Base-by-base conservation (phyloP, 2,888 invertebrate genomes). In the Pseudococcus longispinus region DNA sequence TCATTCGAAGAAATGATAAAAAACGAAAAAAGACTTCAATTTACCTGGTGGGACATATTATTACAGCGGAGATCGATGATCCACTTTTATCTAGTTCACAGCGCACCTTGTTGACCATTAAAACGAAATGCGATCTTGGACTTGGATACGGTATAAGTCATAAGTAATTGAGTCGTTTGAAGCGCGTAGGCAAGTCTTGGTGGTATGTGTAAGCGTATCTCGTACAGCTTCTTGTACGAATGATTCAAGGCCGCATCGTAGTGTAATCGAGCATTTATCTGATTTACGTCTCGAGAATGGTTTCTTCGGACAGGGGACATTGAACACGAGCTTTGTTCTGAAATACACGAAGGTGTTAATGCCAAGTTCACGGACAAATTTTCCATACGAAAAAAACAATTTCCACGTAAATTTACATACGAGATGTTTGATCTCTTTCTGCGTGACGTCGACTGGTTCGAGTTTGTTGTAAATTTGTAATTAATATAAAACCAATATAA, bases 21-120 rank as follows among this genome's bases (percentile, higher is more conserved):
- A 37, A 2, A 5, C 37, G 5, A 37, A 37, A 37, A 37, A 37
- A 2, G 0, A 5, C 0, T 37, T 4, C 37, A 37, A 37, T 37
- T 37, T 37, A 37, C 37, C 37, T 37, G 4, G 2, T 9, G 5
- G 37, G 37, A 37, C 37, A 37, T 37, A 5, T 37, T 4, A 0
- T 9, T 3, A 11, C 44, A 1, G 15, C 1, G 3, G 44, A 46
- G 1, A 46, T 15, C 44, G 20, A 65, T 65, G 65, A 26, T 26
- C 65, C 26, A 65, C 23, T 65, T 65, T 65, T 26, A 51, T 65
- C 65, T 65, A 65, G 65, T 65, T 26, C 65, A 65, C 26, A 65
- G 65, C 60, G 46, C 51, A 65, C 65, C 65, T 65, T 26, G 65
- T 51, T 65, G 65, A 65, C 65, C 65, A 65, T 26, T 65, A 65